Conservation (phyloP, 2,797 vertebrate genomes). For the Poecilia picta region DNA sequence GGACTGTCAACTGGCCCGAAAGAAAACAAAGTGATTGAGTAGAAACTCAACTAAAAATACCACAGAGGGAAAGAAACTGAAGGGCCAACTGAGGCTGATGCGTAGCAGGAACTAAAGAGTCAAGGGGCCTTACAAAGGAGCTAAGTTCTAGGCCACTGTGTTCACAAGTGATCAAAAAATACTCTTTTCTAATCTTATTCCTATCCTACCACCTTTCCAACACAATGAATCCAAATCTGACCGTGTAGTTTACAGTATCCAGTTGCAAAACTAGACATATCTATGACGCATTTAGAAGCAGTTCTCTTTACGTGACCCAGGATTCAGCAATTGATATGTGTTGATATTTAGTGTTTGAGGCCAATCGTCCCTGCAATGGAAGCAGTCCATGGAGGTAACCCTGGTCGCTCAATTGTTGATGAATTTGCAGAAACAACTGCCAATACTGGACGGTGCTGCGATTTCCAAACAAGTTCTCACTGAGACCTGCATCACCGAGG, state of each 20-base stretch:
- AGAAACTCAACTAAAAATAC: conserved; percentile 70
- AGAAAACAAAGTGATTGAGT: conserved; percentile 66
- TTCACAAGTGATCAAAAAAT: conserved; percentile 69
- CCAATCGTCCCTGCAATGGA: conserved; percentile 34
- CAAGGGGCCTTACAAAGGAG: conserved; percentile 66
- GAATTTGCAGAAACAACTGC: conserved; percentile 30
- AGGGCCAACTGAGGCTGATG: conserved; percentile 61
- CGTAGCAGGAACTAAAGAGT: conserved; percentile 57
- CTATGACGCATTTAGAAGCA: conserved; percentile 72
- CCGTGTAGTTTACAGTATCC: conserved; percentile 65
- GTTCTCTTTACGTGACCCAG: conserved; percentile 66
- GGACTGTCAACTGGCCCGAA: conserved; percentile 54
- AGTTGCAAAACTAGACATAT: conserved; percentile 75
- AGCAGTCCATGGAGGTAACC: conserved; percentile 36
- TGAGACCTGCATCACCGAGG: conserved; percentile 38
- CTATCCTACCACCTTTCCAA: conserved; percentile 72
- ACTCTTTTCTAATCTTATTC: conserved; percentile 62
- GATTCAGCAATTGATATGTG: conserved; percentile 79
- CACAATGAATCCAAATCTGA: conserved; percentile 51
- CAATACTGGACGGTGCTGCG: conserved; percentile 37
- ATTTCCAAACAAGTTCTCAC: conserved; percentile 35
- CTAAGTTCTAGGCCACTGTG: conserved; percentile 78
- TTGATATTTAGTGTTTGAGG: conserved; percentile 76
- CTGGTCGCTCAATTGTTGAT: conserved; percentile 36
- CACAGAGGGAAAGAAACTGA: conserved; percentile 59